phyloP scores from a whole-genome alignment of 2,888 invertebrate species.

The Oxytorus armatus region DNA sequence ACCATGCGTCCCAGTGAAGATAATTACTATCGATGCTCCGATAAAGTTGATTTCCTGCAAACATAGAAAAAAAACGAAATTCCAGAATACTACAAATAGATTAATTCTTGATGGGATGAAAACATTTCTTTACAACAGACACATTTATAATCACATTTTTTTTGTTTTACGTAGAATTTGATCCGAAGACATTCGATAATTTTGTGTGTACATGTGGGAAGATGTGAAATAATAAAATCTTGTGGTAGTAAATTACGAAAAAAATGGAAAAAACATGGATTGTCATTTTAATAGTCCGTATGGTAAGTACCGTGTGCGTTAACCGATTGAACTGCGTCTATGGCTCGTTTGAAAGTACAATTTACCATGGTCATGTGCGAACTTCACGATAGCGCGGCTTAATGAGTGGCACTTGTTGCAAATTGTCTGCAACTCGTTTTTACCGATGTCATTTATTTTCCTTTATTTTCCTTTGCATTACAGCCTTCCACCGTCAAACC shows the following conservation, averaged over 20 bases:
- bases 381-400: not conserved
- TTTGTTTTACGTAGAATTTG: no score
- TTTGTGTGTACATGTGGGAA: no score
- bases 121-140: no score
- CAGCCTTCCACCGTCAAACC: not conserved
- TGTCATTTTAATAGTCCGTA: no score
- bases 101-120: no score
- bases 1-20: not conserved
- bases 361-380: slow-evolving; percentile 18
- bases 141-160: no score
- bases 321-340: slow-evolving; percentile 5
- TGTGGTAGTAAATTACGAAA: not conserved
- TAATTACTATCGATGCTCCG: not conserved
- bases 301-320: not conserved
- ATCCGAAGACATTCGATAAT: no score
- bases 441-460: not conserved
- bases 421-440: no score
- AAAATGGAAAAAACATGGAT: no score
- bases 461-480: not conserved
- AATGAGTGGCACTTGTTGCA: not conserved
- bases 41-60: slow-evolving; percentile 23
- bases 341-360: slow-evolving; percentile 43
- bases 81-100: not conserved
- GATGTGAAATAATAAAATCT: not conserved
- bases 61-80: slow-evolving; percentile 11